Percentiles rank a stretch among this genome's conserved stretches.
phyloP scores from a whole-genome alignment of 2,888 invertebrate species.

The Tuta absoluta region DNA sequence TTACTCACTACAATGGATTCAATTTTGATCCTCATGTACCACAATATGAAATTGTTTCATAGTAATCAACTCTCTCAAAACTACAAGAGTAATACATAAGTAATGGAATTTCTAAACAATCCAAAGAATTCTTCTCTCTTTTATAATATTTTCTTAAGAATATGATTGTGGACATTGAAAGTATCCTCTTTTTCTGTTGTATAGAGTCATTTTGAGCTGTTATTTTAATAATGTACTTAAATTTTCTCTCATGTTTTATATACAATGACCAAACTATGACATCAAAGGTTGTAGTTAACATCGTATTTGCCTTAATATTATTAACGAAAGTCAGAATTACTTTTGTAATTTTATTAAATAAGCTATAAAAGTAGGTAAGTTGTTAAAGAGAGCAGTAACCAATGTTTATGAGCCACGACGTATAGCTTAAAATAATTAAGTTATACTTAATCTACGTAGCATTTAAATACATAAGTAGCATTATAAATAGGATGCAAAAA shows the following conservation, averaged over 20 bases:
- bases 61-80: constrained; percentile 36
- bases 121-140: neutral
- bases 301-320: neutral
- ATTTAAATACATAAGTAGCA: no score
- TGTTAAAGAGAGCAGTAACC: constrained; percentile 1
- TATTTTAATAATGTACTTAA: no score
- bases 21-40: constrained; percentile 71
- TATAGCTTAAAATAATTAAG: neutral
- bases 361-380: neutral
- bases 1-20: constrained; percentile 74
- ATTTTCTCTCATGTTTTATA: no score
- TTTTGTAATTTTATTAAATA: neutral
- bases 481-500: constrained; percentile 1
- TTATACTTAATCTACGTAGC: neutral
- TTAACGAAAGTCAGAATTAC: neutral
- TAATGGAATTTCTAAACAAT: constrained; percentile 3
- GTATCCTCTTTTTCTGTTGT: neutral
- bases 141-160: neutral
- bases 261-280: no score
- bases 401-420: constrained; percentile 1
- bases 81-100: neutral
- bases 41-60: constrained; percentile 69
- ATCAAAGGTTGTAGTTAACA: neutral
- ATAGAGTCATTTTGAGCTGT: neutral
- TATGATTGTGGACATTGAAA: neutral